Evolutionary conservation across 2,113 vertebrate species (phyloP).

Genomic region (Phalacrocorax carbo): DNA sequence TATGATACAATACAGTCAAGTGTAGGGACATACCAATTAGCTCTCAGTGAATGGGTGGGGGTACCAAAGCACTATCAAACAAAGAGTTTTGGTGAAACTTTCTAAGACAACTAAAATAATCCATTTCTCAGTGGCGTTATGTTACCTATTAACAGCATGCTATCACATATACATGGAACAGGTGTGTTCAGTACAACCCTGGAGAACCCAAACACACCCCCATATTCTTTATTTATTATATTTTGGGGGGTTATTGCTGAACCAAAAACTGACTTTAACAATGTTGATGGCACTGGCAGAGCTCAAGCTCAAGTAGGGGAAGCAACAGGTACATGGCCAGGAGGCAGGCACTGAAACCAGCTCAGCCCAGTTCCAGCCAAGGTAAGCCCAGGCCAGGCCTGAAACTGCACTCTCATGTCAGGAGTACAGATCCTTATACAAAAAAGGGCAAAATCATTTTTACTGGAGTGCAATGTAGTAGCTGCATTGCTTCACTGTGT

Average conservation of each 20-base stretch:
- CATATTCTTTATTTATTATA: not conserved
- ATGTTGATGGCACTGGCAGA: not conserved
- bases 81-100: not conserved
- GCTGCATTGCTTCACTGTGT: not conserved
- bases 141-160: not conserved
- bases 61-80: not conserved
- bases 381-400: not conserved
- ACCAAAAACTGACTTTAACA: not conserved
- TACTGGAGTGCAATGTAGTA: not conserved
- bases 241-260: not conserved
- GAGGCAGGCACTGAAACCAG: rapidly evolving
- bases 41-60: not conserved
- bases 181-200: not conserved
- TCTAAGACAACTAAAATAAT: not conserved
- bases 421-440: not conserved
- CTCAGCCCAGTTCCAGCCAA: not conserved
- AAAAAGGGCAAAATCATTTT: not conserved
- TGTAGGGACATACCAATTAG: not conserved
- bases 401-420: not conserved
- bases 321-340: not conserved
- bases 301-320: not conserved
- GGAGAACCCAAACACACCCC: not conserved
- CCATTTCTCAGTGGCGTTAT: not conserved
- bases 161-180: rapidly evolving
- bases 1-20: not conserved